Evolutionary conservation across 2,797 vertebrate genomes (phyloP), one percentile per base, ranked within the genome.

Genomic region (Sciaenops ocellatus): DNA sequence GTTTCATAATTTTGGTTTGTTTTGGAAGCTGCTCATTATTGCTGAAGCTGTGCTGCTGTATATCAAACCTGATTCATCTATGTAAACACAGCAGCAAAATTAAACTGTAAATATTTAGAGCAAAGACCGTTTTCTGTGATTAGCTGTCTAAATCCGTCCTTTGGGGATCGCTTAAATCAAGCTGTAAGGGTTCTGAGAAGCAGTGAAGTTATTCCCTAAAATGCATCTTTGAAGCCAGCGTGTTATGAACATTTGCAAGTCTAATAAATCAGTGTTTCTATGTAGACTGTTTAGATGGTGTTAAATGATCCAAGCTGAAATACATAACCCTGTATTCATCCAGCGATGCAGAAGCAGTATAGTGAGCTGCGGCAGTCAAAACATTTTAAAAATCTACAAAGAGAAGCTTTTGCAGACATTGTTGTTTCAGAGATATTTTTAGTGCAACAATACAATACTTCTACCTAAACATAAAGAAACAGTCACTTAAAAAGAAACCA

Each of bases 21-120:
- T 90, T 83, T 81, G 61, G 50, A 84, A 81, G 59, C 44, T 55
- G 73, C 74, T 85, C 51, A 64, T 89, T 89, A 72, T 20, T 71
- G 28, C 64, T 34, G n/a, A 78, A 75, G 56, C 56, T 59, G 48
- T 67, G 52, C 34, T 82, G 38, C 26, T 73, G 4, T 48, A 28
- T 48, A 57, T 50, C 69, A 17, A 52, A 24, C 6, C 24, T 26
- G 34, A 77, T 73, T 80, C 1, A n/a, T 55, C 38, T 42, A 20
- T 76, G 47, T 22, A 80, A 74, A 74, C 67, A 67, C 54, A 62
- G 3, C 52, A 52, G 60, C 42, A 30, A 56, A 67, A 72, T 59
- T 1, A 57, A 73, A 73, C 41, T 51, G 47, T 54, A 41, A 61
- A 54, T 61, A n/a, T 18, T 59, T 62, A 54, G 12, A 30, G 55